A percentile compares a stretch with the other conserved stretches of the same genome.
phyloP scores from a whole-genome alignment of 2,113 vertebrate species.

The Trinectes maculatus region DNA sequence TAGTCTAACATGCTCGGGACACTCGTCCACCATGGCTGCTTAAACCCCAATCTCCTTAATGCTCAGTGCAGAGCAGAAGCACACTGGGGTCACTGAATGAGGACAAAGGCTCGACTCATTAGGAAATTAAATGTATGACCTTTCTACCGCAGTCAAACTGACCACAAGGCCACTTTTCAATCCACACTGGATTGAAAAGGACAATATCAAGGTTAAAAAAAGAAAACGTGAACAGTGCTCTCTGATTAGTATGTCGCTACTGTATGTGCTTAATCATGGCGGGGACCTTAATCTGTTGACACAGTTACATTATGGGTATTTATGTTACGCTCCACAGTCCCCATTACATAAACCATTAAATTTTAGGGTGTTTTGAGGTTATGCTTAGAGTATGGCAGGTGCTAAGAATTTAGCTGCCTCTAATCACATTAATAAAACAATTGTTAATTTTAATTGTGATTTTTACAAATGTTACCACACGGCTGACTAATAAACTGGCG shows the following conservation, averaged over 20 bases:
- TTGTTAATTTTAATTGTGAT: background rate
- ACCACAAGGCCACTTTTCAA: background rate
- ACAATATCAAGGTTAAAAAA: too few species aligned
- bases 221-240: too few species aligned
- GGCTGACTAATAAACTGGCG: too few species aligned
- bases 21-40: constrained; percentile 55
- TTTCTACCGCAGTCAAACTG: background rate
- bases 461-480: too few species aligned
- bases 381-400: too few species aligned
- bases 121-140: constrained; percentile 33
- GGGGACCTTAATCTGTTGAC: too few species aligned
- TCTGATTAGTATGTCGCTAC: background rate
- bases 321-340: too few species aligned
- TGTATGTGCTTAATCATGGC: too few species aligned
- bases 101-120: constrained; percentile 51
- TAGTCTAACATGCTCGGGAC: constrained; percentile 53
- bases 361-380: too few species aligned
- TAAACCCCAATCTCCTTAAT: constrained; percentile 60
- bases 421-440: background rate
- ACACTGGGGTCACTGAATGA: background rate
- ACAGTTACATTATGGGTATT: too few species aligned
- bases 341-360: too few species aligned
- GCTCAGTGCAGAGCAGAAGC: constrained; percentile 22
- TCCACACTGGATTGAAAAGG: constrained; percentile 30
- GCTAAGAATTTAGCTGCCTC: background rate